A percentile compares a stretch with the other conserved stretches of the same genome.
Evolutionary conservation across 2,888 invertebrate species (phyloP).

Genomic region (Nephrocerus scutellatus): DNA sequence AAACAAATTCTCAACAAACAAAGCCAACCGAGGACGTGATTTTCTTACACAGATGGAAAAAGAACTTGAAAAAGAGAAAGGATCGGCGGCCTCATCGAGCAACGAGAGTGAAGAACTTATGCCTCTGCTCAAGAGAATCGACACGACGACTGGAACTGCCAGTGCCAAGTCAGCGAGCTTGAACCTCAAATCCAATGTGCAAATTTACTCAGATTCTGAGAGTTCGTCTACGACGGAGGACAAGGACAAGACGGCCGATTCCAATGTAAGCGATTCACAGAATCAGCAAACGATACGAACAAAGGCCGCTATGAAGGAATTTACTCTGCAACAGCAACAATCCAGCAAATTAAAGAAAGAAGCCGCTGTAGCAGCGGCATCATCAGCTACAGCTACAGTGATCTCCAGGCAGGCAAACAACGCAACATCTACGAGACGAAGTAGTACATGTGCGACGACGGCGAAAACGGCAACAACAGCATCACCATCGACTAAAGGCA

Average conservation of each 20-base stretch:
- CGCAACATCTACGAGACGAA: no score
- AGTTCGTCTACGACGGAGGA: slow-evolving; percentile 35
- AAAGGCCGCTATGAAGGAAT: slow-evolving; percentile 80
- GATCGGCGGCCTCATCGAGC: slow-evolving; percentile 58
- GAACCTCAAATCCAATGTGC: slow-evolving; percentile 52
- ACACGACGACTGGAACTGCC: background rate
- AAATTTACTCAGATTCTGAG: slow-evolving; percentile 76
- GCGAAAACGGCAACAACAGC: background rate
- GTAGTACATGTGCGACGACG: no score
- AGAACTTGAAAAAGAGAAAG: slow-evolving; percentile 58
- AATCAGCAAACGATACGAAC: slow-evolving; percentile 63
- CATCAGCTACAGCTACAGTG: no score
- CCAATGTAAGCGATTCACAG: slow-evolving; percentile 61
- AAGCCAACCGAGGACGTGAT: slow-evolving; percentile 48
- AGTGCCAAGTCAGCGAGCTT: slow-evolving; percentile 3
- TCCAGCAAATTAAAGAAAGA: slow-evolving; percentile 27
- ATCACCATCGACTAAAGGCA: slow-evolving; percentile 10
- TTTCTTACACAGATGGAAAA: slow-evolving; percentile 57
- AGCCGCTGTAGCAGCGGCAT: slow-evolving; percentile 31
- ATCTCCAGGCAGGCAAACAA: no score
- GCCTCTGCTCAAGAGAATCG: no score
- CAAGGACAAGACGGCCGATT: slow-evolving; percentile 51
- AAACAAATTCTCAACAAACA: slow-evolving; percentile 53
- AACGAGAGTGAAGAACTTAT: slow-evolving; percentile 78
- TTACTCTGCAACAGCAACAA: slow-evolving; percentile 50